Base-by-base conservation (phyloP, 2,888 invertebrate genomes). In the Drosophila picticornis region DNA sequence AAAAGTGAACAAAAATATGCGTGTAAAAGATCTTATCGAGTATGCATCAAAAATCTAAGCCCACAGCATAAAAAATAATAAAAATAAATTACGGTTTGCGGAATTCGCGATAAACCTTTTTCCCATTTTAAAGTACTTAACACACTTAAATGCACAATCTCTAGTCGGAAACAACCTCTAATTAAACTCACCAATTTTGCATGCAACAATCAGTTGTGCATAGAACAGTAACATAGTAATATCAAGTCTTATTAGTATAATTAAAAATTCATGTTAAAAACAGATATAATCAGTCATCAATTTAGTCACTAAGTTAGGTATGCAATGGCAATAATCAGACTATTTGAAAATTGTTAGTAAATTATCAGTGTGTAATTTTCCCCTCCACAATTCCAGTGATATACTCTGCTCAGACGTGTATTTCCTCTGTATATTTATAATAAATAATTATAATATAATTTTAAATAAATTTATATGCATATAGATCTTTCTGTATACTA, bases 1-100 rank as follows among this genome's bases (percentile, higher is more conserved):
- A 52, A 64, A 40, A 29, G 10, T 40, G 56, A 61, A 64, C 50
- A 65, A 19, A 34, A 43, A 48, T 53, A 40, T n/a, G 38, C 22
- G 46, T 38, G 13, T 32, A 27, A 52, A 25, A 38, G n/a, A 16
- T 31, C 48, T 58, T 46, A 53, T 68, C 61, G 22, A 22, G n/a
- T 7, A 25, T 27, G 32, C 40, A 29, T 9, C 9, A 46, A 43
- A 29, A 22, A 16, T 22, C 19, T 4, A 13, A 53, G 31, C 25
- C 7, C 31, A 19, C 7, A 13, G 27, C 48, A n/a, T 29, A 25
- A 2, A 48, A 48, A 27, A 27, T 0, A 34, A 9, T 48, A 32
- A 34, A 57, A 10, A 31, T 7, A 31, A 57, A 5, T 10, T 16
- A 13, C 19, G 1, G 38, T 7, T 29, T 40, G 13, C 31, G 10